Base-by-base conservation (phyloP, 2,888 invertebrate species). In the Cyclophora albipunctata region DNA sequence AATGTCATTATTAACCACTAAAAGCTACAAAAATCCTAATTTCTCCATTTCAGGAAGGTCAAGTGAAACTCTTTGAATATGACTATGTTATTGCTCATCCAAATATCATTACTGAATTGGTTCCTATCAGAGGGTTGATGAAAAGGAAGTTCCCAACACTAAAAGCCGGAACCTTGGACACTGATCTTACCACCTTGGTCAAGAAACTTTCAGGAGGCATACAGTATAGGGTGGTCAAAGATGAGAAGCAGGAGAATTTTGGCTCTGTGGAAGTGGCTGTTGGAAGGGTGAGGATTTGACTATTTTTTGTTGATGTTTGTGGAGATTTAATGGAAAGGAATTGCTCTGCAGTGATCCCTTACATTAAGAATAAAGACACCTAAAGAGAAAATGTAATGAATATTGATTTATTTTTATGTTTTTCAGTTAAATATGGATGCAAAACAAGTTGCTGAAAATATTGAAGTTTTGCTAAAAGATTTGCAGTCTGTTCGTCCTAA, bases 71-170 rank as follows among this genome's bases (percentile, higher is more conserved):
- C 2, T 79, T 87, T 3, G 95, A 96, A 59, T 96, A 92, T 70
- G 92, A 95, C 64, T 92, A 90, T 67, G 71, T 95, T 4, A 83
- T 97, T 7, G 94, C 95, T 0, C 95, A 96, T 83, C 93, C 95
- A 0, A 92, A 93, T 69, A 94, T 96, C 55, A 75, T 96, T 46
- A 91, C 94, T 0, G 96, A 96, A 48, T 70, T 97, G 41, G 91
- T 94, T 2, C 88, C 91, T 0, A 84, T 97, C 51, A 90, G 95
- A 56, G 96, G 96, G 2, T 71, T 96, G 45, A 85, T 97, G 90
- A 95, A 93, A 67, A 91, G 85, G 55, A 92, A 91, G 64, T 96
- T 95, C 77, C 97, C 97, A 0, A 93, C 90, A 64, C 79, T 91
- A 0, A 74, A 89, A 65, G 59, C 66, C 42, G 95, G 94, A 42